Evolutionary conservation across 2,888 invertebrate species (phyloP).

Genomic region (Chydorus sphaericus): DNA sequence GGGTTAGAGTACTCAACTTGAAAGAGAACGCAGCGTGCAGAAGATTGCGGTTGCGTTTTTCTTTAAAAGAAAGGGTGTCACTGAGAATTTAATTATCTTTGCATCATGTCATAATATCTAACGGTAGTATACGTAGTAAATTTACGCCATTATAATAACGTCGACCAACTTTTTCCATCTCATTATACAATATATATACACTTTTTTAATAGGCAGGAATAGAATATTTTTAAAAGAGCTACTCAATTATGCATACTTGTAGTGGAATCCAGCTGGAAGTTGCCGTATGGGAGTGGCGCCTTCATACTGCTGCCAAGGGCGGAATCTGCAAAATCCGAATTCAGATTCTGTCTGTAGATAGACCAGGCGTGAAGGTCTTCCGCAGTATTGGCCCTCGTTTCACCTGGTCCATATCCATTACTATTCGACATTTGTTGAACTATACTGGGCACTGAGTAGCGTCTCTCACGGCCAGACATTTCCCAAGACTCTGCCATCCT

Average conservation of each 20-base stretch:
- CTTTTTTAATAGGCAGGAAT: no score
- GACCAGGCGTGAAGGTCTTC: constrained; percentile 94
- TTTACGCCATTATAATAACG: no score
- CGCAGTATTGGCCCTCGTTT: constrained; percentile 42
- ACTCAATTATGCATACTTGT: neutral
- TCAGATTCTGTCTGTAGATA: constrained; percentile 74
- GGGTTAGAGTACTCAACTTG: no score
- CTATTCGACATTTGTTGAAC: constrained; percentile 1
- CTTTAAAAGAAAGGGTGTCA: no score
- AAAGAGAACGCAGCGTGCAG: no score
- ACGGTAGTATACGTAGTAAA: no score
- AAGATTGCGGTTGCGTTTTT: no score
- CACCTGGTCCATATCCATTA: neutral
- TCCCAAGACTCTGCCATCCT: constrained; percentile 33
- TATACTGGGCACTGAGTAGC: constrained; percentile 62
- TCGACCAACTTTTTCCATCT: no score
- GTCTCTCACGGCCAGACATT: constrained; percentile 45
- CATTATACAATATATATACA: no score
- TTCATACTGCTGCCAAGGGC: constrained; percentile 84
- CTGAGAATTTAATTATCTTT: no score
- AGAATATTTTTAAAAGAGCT: neutral
- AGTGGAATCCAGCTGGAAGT: constrained; percentile 75
- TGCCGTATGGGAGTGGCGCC: constrained; percentile 82
- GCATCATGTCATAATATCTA: no score
- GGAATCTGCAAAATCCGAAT: constrained; percentile 89